Percentiles rank a stretch among this genome's conserved stretches.
Conservation (phyloP, 2,797 vertebrate genomes). For the Linurgus olivaceus region DNA sequence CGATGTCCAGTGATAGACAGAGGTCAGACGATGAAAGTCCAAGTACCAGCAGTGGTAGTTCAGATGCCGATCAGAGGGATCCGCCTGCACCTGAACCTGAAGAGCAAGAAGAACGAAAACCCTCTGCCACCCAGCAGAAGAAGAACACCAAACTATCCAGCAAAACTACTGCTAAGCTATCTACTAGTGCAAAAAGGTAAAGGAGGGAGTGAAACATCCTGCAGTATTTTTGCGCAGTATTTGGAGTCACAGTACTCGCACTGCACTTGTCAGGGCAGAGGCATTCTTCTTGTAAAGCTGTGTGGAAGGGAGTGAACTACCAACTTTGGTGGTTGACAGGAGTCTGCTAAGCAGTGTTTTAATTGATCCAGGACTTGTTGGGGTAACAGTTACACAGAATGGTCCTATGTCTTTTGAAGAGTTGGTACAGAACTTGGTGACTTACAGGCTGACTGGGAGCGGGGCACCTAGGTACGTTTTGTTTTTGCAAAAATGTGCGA, state of each 20-base stretch:
- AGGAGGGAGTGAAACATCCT: neutral
- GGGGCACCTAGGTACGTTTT: fast-evolving
- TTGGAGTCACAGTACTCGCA: neutral
- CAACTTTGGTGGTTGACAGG: neutral
- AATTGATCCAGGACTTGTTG: neutral
- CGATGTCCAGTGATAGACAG: conserved; percentile 90
- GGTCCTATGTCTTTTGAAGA: neutral
- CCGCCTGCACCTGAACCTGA: conserved; percentile 86
- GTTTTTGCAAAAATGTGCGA: fast-evolving
- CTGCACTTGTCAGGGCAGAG: neutral
- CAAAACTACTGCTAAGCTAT: conserved; percentile 91
- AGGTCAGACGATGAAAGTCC: conserved; percentile 91
- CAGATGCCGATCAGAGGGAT: conserved; percentile 89
- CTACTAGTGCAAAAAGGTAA: conserved; percentile 92
- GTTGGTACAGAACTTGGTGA: neutral
- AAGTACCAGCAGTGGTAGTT: conserved; percentile 91
- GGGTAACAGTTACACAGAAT: neutral
- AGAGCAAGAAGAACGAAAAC: conserved; percentile 87
- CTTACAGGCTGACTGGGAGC: neutral
- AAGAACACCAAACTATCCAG: conserved; percentile 89
- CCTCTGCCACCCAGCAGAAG: conserved; percentile 87
- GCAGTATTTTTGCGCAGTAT: neutral
- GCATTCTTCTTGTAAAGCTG: neutral
- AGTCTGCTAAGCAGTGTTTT: neutral
- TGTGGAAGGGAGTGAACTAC: neutral